Conservation (phyloP, 2,797 vertebrate genomes). For the Cuculus canorus region DNA sequence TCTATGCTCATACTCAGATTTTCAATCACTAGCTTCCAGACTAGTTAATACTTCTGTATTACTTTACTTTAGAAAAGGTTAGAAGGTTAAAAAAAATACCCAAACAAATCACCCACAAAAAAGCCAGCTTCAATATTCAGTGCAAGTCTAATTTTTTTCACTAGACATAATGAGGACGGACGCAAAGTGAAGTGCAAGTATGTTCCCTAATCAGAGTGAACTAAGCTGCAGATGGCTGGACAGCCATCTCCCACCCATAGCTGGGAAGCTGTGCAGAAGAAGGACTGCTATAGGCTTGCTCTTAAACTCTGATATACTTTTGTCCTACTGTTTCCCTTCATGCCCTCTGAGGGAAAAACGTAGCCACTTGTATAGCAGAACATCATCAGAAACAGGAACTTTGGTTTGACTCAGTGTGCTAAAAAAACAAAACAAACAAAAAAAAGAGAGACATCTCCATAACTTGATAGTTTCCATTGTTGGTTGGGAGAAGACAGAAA, state of each 20-base stretch:
- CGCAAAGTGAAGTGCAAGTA: neutral
- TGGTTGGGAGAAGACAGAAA: neutral
- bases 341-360: neutral
- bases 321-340: neutral
- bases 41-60: neutral
- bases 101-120: fast-evolving
- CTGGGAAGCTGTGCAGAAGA: neutral
- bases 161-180: neutral
- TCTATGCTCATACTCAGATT: neutral
- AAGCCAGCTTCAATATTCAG: neutral
- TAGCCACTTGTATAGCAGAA: neutral
- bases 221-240: neutral
- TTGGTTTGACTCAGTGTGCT: neutral
- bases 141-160: neutral
- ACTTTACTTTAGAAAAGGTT: neutral
- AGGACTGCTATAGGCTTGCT: neutral
- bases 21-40: neutral
- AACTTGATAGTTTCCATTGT: neutral
- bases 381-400: neutral
- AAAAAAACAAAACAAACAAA: neutral
- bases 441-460: neutral
- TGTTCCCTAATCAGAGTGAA: neutral
- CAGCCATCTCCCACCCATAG: neutral
- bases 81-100: neutral
- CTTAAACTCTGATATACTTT: neutral